Conservation (phyloP, 2,113 vertebrate genomes). For the Labeo catla region DNA sequence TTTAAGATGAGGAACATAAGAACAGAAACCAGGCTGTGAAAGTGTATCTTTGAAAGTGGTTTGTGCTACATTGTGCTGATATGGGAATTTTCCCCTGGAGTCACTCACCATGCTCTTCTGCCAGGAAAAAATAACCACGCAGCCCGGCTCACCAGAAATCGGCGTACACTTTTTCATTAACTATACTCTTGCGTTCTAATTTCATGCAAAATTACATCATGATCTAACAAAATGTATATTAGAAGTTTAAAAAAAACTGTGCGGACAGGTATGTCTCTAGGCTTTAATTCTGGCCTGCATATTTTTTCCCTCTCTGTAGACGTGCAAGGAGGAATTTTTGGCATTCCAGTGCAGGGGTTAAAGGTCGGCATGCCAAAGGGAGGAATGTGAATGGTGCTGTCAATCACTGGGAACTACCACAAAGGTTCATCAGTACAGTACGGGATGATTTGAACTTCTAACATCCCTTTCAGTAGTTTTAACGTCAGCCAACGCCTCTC, state of each 20-base stretch:
- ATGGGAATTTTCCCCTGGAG: constrained; percentile 55
- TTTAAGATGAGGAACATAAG: constrained; percentile 22
- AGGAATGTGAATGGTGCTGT: constrained; percentile 45
- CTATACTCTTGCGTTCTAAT: neutral
- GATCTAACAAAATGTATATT: neutral
- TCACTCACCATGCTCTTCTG: constrained; percentile 40
- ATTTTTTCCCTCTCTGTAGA: constrained; percentile 51
- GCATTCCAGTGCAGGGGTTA: constrained; percentile 69
- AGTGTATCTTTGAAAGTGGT: constrained; percentile 39
- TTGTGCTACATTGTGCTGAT: constrained; percentile 52
- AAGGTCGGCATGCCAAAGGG: constrained; percentile 66
- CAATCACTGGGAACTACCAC: constrained; percentile 8
- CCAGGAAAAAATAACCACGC: constrained; percentile 59
- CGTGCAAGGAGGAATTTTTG: constrained; percentile 64
- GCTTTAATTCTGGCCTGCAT: constrained; percentile 25
- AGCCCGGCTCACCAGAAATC: constrained; percentile 29
- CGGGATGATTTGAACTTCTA: neutral
- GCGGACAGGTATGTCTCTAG: neutral
- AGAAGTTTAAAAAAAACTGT: neutral
- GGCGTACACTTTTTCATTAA: neutral
- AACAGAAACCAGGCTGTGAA: constrained; percentile 30
- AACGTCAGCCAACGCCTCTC: neutral
- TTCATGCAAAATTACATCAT: neutral
- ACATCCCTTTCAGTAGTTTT: neutral
- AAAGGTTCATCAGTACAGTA: neutral